These are phyloP conservation scores for Valencia hispanica DNA, from an alignment of 2,797 vertebrate species.

Conservation along the genomic window DNA sequence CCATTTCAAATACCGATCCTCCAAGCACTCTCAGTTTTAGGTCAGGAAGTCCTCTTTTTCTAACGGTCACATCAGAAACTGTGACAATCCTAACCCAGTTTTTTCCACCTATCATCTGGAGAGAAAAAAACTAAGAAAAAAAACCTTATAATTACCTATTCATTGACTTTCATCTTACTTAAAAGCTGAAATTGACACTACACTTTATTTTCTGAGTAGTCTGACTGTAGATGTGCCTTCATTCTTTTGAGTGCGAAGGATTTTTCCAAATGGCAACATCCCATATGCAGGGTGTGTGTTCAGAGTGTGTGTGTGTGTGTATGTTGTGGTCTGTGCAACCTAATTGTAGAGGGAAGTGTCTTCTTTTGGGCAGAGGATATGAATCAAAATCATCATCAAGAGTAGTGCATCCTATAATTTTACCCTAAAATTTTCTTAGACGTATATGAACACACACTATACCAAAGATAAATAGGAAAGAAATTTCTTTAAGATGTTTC, in stretches of 20 bases:
- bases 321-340: constrained; percentile 41
- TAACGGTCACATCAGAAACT: neutral
- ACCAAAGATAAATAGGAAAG: neutral
- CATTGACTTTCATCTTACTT: too few species aligned
- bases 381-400: constrained; percentile 53
- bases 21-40: neutral
- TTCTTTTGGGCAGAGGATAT: constrained; percentile 52
- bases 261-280: constrained; percentile 17
- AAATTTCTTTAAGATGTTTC: neutral
- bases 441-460: constrained; percentile 1
- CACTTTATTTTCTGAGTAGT: neutral
- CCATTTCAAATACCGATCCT: neutral
- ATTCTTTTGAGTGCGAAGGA: constrained; percentile 1
- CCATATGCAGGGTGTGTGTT: constrained; percentile 10
- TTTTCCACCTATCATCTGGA: too few species aligned
- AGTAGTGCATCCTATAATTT: constrained; percentile 55
- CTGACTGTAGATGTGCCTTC: neutral
- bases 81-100: neutral
- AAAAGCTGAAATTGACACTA: too few species aligned
- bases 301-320: constrained; percentile 29
- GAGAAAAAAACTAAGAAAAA: too few species aligned
- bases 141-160: too few species aligned
- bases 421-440: constrained; percentile 9
- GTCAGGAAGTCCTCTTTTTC: neutral
- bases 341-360: constrained; percentile 71